Conservation (phyloP, 2,113 vertebrate species). For the Leptobrachium ailaonicum region DNA sequence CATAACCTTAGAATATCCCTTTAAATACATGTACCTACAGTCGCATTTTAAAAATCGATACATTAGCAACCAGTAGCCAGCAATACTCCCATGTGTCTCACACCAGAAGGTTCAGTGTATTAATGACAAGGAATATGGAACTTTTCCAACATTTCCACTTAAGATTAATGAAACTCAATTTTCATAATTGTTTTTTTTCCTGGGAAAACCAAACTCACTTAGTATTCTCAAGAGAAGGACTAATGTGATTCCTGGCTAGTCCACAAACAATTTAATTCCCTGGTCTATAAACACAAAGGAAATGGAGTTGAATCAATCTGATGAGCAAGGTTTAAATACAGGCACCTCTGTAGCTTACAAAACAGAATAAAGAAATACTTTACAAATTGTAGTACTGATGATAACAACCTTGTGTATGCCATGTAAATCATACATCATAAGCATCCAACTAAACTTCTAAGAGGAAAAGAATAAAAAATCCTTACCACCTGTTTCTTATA, state of each 20-base stretch:
- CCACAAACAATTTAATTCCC: constrained; percentile 8
- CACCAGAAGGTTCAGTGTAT: neutral
- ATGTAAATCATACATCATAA: no score
- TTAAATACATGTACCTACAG: no score
- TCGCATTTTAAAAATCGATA: no score
- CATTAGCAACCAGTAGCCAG: no score
- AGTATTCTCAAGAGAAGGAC: constrained; percentile 21
- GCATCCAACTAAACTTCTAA: no score
- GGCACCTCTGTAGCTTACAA: neutral
- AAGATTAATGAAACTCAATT: constrained; percentile 39
- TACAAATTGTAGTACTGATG: no score
- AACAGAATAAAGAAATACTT: no score
- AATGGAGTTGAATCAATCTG: constrained; percentile 11
- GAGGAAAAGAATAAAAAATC: no score
- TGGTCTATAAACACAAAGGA: constrained; percentile 4
- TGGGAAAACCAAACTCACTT: constrained; percentile 21
- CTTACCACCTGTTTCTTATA: no score
- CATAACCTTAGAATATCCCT: no score
- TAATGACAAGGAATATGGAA: constrained; percentile 22
- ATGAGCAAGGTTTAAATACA: constrained; percentile 1
- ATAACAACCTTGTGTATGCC: no score
- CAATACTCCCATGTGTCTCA: no score
- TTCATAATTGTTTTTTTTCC: constrained; percentile 38
- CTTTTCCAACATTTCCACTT: constrained; percentile 11
- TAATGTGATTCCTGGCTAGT: constrained; percentile 22